Conservation (phyloP, 2,797 vertebrate genomes). For the Notolabrus celidotus region DNA sequence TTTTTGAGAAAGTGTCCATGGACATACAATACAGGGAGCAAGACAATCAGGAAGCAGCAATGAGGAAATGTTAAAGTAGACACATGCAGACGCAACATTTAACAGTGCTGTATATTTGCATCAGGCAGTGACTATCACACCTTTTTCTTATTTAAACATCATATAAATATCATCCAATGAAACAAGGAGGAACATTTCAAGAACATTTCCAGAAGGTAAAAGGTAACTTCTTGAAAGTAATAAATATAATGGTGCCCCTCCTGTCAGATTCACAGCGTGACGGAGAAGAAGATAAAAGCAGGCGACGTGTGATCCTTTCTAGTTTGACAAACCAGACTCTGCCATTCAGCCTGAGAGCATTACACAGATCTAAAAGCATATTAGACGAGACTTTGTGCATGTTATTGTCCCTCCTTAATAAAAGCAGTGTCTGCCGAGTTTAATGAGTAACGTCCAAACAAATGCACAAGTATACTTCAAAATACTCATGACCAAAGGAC, state of each 20-base stretch:
- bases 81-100: no score
- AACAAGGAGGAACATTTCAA: not conserved
- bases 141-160: not conserved
- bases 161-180: not conserved
- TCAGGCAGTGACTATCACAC: no score
- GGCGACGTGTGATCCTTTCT: not conserved
- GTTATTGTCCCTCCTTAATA: not conserved
- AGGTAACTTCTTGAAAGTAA: not conserved
- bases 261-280: no score
- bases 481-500: conserved; percentile 28
- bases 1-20: no score
- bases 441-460: conserved; percentile 61
- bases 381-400: not conserved
- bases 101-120: no score
- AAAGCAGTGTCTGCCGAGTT: conserved; percentile 4
- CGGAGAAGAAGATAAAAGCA: not conserved
- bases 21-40: no score
- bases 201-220: not conserved
- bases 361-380: not conserved
- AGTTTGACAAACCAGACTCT: conserved; percentile 4
- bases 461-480: conserved; percentile 17
- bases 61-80: no score
- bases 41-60: no score
- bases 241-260: not conserved
- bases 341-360: not conserved